Evolutionary conservation across 2,113 vertebrate species (phyloP).

Genomic region (Mormoops blainvillei): DNA sequence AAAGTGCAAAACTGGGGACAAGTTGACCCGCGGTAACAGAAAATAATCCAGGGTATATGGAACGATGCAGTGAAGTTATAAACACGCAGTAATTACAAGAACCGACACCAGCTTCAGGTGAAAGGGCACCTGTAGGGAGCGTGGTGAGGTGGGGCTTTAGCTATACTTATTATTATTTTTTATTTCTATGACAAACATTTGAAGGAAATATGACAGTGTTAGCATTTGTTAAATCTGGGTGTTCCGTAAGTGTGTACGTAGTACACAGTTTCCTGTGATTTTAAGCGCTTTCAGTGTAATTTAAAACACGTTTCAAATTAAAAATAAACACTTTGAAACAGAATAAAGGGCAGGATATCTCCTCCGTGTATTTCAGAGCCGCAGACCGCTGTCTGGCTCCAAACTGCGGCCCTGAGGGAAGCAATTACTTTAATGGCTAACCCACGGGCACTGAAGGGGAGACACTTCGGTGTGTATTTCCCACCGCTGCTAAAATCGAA

Average conservation of each 20-base stretch:
- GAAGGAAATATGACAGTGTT: neutral
- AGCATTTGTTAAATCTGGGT: neutral
- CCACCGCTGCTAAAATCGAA: neutral
- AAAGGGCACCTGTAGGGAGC: neutral
- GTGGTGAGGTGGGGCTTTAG: no score
- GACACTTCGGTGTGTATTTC: neutral
- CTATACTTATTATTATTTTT: neutral
- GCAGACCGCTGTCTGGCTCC: neutral
- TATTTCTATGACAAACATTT: neutral
- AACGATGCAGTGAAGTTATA: neutral
- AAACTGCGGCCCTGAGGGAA: neutral
- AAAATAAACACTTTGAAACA: neutral
- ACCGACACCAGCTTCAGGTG: neutral
- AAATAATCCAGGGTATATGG: accelerated
- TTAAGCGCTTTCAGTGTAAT: neutral
- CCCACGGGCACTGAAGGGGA: neutral
- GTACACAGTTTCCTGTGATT: neutral
- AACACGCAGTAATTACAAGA: accelerated
- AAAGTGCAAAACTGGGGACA: neutral
- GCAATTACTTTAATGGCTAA: neutral
- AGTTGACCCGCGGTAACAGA: neutral
- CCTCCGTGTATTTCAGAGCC: neutral
- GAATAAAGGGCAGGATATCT: no score
- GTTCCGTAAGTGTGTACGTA: neutral
- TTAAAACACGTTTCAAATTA: conserved; percentile 9